Base-by-base conservation (phyloP, 2,113 vertebrate species). In the Sciurus niger region DNA sequence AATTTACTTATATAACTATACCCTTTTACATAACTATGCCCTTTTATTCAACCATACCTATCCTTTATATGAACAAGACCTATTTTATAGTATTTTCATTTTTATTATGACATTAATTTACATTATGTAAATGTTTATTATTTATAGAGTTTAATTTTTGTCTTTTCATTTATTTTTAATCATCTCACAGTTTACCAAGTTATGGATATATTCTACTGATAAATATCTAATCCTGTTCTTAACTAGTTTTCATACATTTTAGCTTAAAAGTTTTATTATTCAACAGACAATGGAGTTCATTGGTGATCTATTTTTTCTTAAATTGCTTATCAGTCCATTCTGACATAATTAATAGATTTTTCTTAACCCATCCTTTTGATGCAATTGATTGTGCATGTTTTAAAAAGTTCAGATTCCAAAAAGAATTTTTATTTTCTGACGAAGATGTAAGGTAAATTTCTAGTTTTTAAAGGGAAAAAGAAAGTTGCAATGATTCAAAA, bases 81-180 rank as follows among this genome's bases (percentile, higher is more conserved):
- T 51, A 46, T 43, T 87, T 87, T 91, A n/a, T 0, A 83, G 68
- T 70, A 34, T 68, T 95, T 88, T 60, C 30, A 76, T 32, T 68
- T 89, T 58, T 68, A 51, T 82, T 79, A 55, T 89, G 80, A 83
- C 30, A 40, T 6, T 67, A 83, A 68, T 60, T 46, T 84, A 40
- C 3, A 55, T 25, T 85, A 79, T 37, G 0, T n/a, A 55, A 76
- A 46, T 46, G 63, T n/a, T 65, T 92, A 78, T 73, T 53, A 8
- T 67, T 18, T 73, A 79, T 34, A 30, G 68, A 77, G 30, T 40
- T 89, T 70, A 84, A 34, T 92, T 12, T 65, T 84, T 72, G 43
- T 85, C 17, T 72, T 88, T 84, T 79, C 25, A 48, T 89, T 94
- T 72, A 17, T 83, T 84, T 95, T 84, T 94, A 68, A 60, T 58